Evolutionary conservation across 2,797 vertebrate species (phyloP).

Genomic region (Myiotriccus ornatus): DNA sequence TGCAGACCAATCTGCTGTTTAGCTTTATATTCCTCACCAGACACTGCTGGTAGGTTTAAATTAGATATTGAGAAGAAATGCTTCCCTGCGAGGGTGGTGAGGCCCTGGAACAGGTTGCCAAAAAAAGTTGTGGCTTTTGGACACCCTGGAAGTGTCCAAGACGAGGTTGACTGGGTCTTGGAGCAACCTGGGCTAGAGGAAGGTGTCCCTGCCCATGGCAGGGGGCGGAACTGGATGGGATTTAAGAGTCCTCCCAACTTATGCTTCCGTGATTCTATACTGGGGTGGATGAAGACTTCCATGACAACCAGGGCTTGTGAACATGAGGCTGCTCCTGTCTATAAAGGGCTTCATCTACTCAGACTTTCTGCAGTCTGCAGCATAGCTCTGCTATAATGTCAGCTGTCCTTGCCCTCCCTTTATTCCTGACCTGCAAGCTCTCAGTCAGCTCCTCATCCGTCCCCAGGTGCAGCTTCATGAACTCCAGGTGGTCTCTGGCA

Average conservation of each 20-base stretch:
- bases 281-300: not conserved
- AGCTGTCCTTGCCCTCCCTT: not conserved
- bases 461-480: not conserved
- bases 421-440: not conserved
- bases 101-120: not conserved
- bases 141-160: not conserved
- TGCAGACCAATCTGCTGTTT: not conserved
- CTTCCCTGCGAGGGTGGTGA: rapidly evolving
- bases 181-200: not conserved
- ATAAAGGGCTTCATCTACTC: rapidly evolving
- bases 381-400: not conserved
- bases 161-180: not conserved
- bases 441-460: not conserved
- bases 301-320: not conserved
- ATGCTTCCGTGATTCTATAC: not conserved
- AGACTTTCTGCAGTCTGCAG: not conserved
- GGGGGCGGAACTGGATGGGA: not conserved
- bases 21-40: not conserved
- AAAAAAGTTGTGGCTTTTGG: not conserved
- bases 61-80: not conserved
- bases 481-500: not conserved
- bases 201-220: not conserved
- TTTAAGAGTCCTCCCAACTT: not conserved
- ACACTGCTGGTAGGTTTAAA: not conserved
- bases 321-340: no score